Conservation (phyloP, 2,888 invertebrate species). For the Hirtodrosophila cameraria region DNA sequence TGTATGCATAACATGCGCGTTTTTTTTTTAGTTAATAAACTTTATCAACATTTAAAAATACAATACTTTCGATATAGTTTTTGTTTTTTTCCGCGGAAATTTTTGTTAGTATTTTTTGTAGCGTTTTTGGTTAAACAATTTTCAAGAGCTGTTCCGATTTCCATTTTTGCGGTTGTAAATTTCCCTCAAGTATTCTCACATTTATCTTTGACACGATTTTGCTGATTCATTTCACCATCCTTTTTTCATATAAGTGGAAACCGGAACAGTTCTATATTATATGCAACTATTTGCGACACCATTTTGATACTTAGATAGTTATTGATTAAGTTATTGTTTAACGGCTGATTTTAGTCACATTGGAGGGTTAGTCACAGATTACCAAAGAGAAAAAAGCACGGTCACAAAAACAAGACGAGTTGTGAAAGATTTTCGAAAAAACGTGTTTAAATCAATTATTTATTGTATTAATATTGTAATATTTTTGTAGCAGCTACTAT, state of each 20-base stretch:
- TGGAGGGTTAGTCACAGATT: slow-evolving; percentile 51
- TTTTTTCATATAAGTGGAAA: too few relatives aligned
- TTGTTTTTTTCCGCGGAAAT: slow-evolving; percentile 35
- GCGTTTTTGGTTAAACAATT: neutral
- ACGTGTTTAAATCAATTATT: slow-evolving; percentile 62
- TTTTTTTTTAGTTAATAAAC: slow-evolving; percentile 33
- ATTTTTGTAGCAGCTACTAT: slow-evolving; percentile 55
- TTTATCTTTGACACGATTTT: too few relatives aligned
- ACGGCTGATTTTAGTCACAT: slow-evolving; percentile 16
- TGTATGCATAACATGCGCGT: slow-evolving; percentile 29
- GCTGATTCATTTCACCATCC: too few relatives aligned
- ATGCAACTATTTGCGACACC: slow-evolving; percentile 38
- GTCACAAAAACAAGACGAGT: slow-evolving; percentile 44
- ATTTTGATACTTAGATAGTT: slow-evolving; percentile 26
- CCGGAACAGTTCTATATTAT: too few relatives aligned
- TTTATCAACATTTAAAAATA: slow-evolving; percentile 71
- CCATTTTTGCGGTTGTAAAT: too few relatives aligned
- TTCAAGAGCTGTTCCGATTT: too few relatives aligned
- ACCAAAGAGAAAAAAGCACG: slow-evolving; percentile 9
- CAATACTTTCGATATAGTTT: slow-evolving; percentile 64
- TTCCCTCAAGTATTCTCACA: too few relatives aligned
- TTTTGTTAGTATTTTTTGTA: slow-evolving; percentile 18
- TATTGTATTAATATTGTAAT: slow-evolving; percentile 52
- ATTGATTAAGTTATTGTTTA: slow-evolving; percentile 18
- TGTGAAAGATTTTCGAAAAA: slow-evolving; percentile 35